phyloP scores from a whole-genome alignment of 2,113 vertebrate species.

The Mionectes macconnelli region DNA sequence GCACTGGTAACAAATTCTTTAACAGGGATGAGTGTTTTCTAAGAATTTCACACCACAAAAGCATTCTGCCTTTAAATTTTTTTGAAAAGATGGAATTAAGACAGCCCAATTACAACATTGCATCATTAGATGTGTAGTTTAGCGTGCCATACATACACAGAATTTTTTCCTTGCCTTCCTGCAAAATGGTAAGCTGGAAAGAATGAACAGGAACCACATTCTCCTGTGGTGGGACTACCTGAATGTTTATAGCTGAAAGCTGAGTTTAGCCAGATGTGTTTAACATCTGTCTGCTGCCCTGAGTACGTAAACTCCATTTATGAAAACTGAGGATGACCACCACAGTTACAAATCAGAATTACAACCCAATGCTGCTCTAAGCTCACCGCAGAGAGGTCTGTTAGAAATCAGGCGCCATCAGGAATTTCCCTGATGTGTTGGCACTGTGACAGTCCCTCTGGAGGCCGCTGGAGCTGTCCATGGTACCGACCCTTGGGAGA shows the following conservation, averaged over 20 bases:
- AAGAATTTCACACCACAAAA: background rate
- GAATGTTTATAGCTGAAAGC: background rate
- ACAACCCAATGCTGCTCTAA: background rate
- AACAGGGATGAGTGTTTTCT: background rate
- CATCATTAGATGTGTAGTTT: background rate
- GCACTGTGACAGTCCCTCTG: fast-evolving
- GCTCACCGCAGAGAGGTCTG: background rate
- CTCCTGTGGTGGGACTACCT: background rate
- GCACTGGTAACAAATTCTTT: background rate
- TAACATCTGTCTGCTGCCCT: background rate
- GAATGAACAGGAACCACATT: background rate
- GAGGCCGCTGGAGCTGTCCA: constrained; percentile 16
- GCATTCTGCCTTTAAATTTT: background rate
- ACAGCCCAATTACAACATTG: background rate
- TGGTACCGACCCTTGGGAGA: background rate
- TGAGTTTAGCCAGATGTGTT: background rate
- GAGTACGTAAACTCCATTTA: background rate
- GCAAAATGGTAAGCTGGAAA: background rate
- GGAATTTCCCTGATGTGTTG: too few relatives aligned
- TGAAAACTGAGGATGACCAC: background rate
- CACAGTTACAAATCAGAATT: background rate
- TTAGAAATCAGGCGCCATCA: fast-evolving
- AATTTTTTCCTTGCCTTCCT: background rate
- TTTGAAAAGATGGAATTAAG: background rate
- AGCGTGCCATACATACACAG: background rate